Evolutionary conservation across 2,888 invertebrate species (phyloP), one percentile per base, ranked within the genome.

Genomic region (Digitonthophagus gazella): DNA sequence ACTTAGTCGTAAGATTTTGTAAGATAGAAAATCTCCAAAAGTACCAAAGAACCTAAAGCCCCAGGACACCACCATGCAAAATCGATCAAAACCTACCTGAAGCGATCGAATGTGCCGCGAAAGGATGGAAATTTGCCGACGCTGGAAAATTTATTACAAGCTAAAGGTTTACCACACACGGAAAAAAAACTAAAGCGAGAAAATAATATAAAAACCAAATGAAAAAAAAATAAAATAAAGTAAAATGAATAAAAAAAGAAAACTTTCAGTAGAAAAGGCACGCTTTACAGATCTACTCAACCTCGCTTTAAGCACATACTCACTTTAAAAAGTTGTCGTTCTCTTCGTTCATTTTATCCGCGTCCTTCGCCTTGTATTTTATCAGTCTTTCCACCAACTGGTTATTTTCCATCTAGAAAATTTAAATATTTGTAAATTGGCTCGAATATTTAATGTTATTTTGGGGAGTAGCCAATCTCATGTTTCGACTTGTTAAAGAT

Each of bases 281-380:
- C 61, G n/a, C n/a, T n/a, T 15, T 56, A 56, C 15, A 14, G 56
- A n/a, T n/a, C n/a, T n/a, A n/a, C n/a, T n/a, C n/a, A n/a, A 15
- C 3, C n/a, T n/a, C n/a, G n/a, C n/a, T n/a, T n/a, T n/a, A n/a
- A n/a, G n/a, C n/a, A n/a, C 11, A 67, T 67, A 85, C 91, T 89
- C 88, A 95, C 95, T 92, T 94, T 76, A 95, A 84, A 81, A 94
- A 93, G 81, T 91, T 92, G 82, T 98, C 98, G 85, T 98, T 98
- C 83, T 98, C 97, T 84, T 95, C 94, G 80, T 98, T 98, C 89
- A 98, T 89, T 83, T 92, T 92, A 79, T 98, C 97, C 0, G 97
- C 98, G 86, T 97, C 97, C 84, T 93, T 92, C 65, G 93, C 91
- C 84, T 98, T 98, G 81, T 95, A 92, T 75, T 92, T 92, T 83